A percentile compares a stretch with the other conserved stretches of the same genome.
These are phyloP conservation scores for Asarcornis scutulata DNA, from an alignment of 2,113 vertebrate species.

Conservation along the genomic window DNA sequence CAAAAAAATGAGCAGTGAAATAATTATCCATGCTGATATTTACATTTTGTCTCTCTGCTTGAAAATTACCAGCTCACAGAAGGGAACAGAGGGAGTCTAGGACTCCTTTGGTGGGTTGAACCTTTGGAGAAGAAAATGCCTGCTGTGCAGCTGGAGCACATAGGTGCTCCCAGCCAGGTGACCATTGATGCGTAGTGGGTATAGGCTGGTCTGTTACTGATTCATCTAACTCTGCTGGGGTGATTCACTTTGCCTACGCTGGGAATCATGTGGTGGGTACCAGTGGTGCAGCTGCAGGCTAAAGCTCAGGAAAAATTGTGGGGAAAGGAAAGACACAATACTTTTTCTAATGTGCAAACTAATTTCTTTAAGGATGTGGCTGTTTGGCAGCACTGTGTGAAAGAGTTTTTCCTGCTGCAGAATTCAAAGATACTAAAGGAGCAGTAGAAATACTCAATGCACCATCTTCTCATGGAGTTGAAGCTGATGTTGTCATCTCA, in stretches of 20 bases:
- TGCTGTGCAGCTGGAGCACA: not conserved
- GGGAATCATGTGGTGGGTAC: not conserved
- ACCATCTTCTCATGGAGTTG: not conserved
- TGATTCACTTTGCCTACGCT: not conserved
- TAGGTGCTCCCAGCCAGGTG: not conserved
- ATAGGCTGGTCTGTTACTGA: not conserved
- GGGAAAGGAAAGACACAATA: not conserved
- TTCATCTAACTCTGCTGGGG: not conserved
- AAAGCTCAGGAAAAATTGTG: not conserved
- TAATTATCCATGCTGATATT: constrained; percentile 60
- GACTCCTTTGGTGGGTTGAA: not conserved
- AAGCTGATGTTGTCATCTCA: not conserved
- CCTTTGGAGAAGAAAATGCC: not conserved
- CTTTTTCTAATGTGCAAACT: not conserved
- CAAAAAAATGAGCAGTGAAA: constrained; percentile 48
- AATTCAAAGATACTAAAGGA: not conserved
- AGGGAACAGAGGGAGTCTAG: not conserved
- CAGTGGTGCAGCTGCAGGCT: not conserved
- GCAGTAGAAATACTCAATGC: not conserved
- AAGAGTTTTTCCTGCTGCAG: not conserved
- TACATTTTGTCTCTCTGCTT: constrained; percentile 42
- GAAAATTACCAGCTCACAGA: constrained; percentile 13
- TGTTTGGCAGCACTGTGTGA: not conserved
- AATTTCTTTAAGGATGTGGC: not conserved
- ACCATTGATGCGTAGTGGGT: not conserved